Base-by-base conservation (phyloP, 1,140 invertebrate species). In the Procambarus clarkii region DNA sequence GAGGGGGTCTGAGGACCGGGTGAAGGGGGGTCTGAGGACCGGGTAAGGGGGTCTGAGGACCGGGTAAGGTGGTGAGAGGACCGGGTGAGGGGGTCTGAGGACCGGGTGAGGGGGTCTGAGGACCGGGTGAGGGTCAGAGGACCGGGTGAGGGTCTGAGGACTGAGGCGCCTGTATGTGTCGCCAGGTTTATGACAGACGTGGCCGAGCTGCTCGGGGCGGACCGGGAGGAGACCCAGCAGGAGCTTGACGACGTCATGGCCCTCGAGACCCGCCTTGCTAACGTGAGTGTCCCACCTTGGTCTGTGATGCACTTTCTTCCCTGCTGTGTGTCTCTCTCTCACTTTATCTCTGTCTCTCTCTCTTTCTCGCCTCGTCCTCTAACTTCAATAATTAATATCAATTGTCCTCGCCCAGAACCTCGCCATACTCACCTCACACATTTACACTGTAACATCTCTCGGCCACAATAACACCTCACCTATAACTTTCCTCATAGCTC, bases 131-230 rank as follows among this genome's bases (percentile, higher is more conserved):
- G 11, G 24, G 74, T 34, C 34, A 13, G 71, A 2, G 74, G 74
- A 34, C 9, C n/a, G 74, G 7, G 3, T 13, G 13, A 21, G 50
- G 50, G 11, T 8, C 21, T 74, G 2, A 74, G 71, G 5, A 44
- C 7, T 74, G 74, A 34, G 11, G 74, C 15, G 11, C 11, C 50
- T 44, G 45, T 71, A 7, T 71, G 9, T 81, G 1, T 50, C 54
- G 96, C 97, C 93, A 96, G 95, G 76, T 97, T 97, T 93, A 97
- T 98, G 97, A 96, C 96, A 0, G 96, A 96, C 93, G 96, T 98
- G 0, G 97, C 97, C 0, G 94, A 96, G 3, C 94, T 97, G 34
- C 94, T 98, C 54, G 97, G 97, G 0, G 97, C 97, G 0, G 95
- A 97, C 94, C 94, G 95, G 8, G 94, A 94, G 4, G 96, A 95